Conservation (phyloP, 2,113 vertebrate species). For the Eidolon helvum region DNA sequence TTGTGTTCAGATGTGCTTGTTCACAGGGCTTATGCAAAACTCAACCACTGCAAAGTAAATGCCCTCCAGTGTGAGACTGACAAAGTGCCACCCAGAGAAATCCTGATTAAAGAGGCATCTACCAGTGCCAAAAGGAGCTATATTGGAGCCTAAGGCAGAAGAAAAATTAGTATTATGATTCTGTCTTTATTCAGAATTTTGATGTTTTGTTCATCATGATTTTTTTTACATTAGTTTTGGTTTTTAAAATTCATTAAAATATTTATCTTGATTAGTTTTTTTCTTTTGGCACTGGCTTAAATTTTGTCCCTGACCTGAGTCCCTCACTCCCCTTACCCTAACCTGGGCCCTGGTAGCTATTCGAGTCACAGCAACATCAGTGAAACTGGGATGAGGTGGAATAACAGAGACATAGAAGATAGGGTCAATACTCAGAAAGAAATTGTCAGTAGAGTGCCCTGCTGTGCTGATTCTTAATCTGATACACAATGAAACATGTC, state of each 20-base stretch:
- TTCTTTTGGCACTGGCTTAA: background rate
- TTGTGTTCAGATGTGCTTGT: background rate
- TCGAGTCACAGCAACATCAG: background rate
- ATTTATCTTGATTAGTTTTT: background rate
- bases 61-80: background rate
- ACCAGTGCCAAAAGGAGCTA: background rate
- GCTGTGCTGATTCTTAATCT: background rate
- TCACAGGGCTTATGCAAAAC: constrained; percentile 20
- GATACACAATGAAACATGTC: background rate
- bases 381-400: background rate
- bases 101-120: background rate
- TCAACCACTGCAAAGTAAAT: background rate
- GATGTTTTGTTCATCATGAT: background rate
- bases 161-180: background rate
- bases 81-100: background rate
- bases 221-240: background rate
- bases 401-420: background rate
- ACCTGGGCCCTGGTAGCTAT: background rate
- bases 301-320: background rate
- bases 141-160: background rate
- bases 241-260: background rate
- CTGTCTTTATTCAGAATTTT: background rate
- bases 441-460: background rate
- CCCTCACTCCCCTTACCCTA: background rate
- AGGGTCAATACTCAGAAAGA: background rate